A percentile compares a stretch with the other conserved stretches of the same genome.
These are phyloP conservation scores for Antechinus flavipes DNA, from an alignment of 2,113 vertebrate genomes.

Conservation along the genomic window DNA sequence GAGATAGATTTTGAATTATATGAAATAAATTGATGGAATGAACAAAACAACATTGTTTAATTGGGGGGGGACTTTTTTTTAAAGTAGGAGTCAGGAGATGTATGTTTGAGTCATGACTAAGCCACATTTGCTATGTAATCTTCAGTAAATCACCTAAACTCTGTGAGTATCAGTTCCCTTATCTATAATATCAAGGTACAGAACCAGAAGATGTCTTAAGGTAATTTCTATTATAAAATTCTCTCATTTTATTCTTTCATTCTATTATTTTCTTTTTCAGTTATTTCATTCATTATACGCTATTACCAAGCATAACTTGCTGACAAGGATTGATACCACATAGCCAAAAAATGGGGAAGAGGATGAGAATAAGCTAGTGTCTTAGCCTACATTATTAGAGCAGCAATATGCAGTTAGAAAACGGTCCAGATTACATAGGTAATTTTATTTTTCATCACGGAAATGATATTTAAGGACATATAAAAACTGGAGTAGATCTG, in stretches of 20 bases:
- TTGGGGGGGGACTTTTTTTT: neutral
- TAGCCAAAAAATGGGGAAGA: neutral
- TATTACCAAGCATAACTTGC: neutral
- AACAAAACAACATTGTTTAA: neutral
- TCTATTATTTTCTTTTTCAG: too few relatives aligned
- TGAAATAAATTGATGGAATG: neutral
- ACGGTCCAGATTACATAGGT: neutral
- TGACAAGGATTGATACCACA: neutral
- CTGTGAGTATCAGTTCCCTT: neutral
- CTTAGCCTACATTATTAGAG: neutral
- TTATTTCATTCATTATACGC: neutral
- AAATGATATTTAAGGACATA: neutral
- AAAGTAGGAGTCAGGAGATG: neutral
- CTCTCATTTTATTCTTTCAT: neutral
- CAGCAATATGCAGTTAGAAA: neutral
- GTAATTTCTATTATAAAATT: neutral
- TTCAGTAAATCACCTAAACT: neutral
- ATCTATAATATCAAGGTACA: neutral
- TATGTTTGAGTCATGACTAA: neutral
- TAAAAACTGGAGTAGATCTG: neutral
- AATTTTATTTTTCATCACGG: neutral
- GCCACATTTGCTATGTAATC: neutral
- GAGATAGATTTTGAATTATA: neutral
- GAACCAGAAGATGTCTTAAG: neutral
- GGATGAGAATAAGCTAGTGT: neutral